Base-by-base conservation (phyloP, 2,888 invertebrate species). In the Scaptomyza caliginosa region DNA sequence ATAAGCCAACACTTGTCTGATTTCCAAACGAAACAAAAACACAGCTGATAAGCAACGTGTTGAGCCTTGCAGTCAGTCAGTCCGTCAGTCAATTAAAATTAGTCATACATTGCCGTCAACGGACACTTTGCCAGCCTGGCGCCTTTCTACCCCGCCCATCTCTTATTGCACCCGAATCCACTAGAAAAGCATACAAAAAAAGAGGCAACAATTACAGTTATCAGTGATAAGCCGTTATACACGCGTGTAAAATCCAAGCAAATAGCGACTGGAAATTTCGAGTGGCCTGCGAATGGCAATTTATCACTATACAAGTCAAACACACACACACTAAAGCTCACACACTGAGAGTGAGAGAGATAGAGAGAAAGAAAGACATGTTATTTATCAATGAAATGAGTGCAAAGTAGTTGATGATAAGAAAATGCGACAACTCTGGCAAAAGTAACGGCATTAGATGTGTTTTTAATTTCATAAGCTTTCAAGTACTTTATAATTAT, bases 1-100 rank as follows among this genome's bases (percentile, higher is more conserved):
- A 63, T 57, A 64, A 63, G 64, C 63, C 67, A 66, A 62, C 82
- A 84, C 82, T 81, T 81, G 74, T 81, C 80, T 77, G 87, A 87
- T 81, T 81, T 87, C 78, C 75, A 77, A 81, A 84, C 74, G 70
- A 21, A 10, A 17, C 56, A 19, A 46, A 19, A 46, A 32, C 45
- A 13, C 82, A 71, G 62, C 59, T 81, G 87, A 87, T 81, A 81
- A 81, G 30, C 50, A 49, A 34, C 38, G 48, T 45, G 36, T 49
- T 57, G 67, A 82, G 73, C 72, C 76, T 57, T 57, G 76, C 57
- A 60, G 43, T 64, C 56, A 42, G 60, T 38, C 39, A 58, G 60
- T 54, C 57, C 56, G 43, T 64, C 56, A 42, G 60, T 38, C 39
- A 58, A 67, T 54, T 42, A 30, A 4, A 3, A 50, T 73, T 73